A percentile compares a stretch with the other conserved stretches of the same genome.
These are phyloP conservation scores for Suncus etruscus DNA, from an alignment of 2,113 vertebrate genomes.

Conservation along the genomic window DNA sequence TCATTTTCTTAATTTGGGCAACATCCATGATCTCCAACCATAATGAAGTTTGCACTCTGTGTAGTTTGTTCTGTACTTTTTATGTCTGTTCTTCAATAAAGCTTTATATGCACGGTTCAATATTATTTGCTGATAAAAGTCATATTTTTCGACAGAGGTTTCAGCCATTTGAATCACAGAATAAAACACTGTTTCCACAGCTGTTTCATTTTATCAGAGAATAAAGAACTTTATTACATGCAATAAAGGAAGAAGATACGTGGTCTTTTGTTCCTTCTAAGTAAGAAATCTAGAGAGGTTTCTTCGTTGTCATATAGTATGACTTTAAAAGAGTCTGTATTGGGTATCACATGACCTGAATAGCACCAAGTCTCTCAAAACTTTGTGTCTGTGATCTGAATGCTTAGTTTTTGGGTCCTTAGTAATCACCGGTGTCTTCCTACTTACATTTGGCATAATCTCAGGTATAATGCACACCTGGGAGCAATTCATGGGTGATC, in stretches of 20 bases:
- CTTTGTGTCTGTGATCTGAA: slow-evolving; percentile 5
- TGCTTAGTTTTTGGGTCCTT: neutral
- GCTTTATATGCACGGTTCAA: slow-evolving; percentile 1
- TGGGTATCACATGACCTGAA: neutral
- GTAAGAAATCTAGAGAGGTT: neutral
- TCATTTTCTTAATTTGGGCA: neutral
- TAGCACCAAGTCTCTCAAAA: neutral
- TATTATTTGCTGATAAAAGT: slow-evolving; percentile 3
- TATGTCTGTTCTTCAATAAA: slow-evolving; percentile 8
- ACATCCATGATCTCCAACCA: neutral
- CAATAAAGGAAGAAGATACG: neutral
- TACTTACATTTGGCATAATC: neutral
- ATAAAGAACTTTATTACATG: too few species aligned
- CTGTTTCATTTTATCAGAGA: neutral
- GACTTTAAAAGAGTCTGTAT: neutral
- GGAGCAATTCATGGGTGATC: neutral
- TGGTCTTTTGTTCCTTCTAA: slow-evolving; percentile 3
- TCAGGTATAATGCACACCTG: neutral
- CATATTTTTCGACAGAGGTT: slow-evolving; percentile 19
- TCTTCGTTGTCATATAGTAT: neutral
- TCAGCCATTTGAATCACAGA: neutral
- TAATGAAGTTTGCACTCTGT: neutral
- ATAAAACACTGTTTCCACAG: neutral
- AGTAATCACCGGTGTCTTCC: neutral
- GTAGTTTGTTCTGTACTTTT: neutral